These are phyloP conservation scores for Amblyjoppa fuscipennis DNA, from an alignment of 2,888 invertebrate genomes.

Conservation along the genomic window DNA sequence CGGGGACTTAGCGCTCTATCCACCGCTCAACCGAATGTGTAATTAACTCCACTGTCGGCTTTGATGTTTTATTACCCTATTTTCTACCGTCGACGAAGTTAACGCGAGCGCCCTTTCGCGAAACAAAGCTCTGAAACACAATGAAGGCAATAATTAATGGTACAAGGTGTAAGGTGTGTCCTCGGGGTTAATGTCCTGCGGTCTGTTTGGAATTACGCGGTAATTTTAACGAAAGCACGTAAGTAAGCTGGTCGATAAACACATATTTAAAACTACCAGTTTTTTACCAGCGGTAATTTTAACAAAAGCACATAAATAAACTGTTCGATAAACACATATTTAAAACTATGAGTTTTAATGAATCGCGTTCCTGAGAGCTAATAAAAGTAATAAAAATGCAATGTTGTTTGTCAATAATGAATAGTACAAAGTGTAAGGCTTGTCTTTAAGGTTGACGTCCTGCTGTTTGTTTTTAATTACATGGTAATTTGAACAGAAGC, in stretches of 20 bases:
- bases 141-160: constrained; percentile 1
- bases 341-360: not conserved
- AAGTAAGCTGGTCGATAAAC: not conserved
- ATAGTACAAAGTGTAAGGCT: not conserved
- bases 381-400: not conserved
- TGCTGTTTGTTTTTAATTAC: not conserved
- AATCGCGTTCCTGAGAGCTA: not conserved
- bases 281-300: not conserved
- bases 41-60: constrained; percentile 11
- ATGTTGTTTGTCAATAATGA: not conserved
- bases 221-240: not conserved
- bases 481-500: not conserved
- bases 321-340: not conserved
- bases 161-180: not conserved
- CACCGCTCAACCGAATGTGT: not conserved
- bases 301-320: not conserved
- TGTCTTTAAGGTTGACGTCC: not conserved
- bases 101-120: not conserved
- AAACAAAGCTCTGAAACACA: not conserved
- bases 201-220: not conserved
- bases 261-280: no score
- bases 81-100: not conserved
- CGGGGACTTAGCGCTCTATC: constrained; percentile 9
- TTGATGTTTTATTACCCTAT: constrained; percentile 19
- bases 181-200: not conserved